phyloP scores from a whole-genome alignment of 2,888 invertebrate species.

The Heliconius charithonia region DNA sequence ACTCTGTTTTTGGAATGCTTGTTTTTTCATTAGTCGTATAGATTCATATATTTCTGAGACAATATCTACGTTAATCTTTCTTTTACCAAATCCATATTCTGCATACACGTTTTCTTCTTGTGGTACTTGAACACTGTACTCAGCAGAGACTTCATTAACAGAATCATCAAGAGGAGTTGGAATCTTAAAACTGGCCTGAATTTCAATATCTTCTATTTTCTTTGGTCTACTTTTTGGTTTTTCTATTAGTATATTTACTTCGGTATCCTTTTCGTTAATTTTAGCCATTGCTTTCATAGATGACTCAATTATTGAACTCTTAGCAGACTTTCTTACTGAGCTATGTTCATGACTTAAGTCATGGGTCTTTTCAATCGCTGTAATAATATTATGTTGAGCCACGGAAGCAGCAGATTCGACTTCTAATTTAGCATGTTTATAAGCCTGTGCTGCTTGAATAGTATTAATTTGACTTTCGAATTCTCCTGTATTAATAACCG shows the following conservation, averaged over 20 bases:
- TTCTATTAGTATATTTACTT: slow-evolving; percentile 11
- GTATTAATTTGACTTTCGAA: background rate
- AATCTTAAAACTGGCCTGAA: slow-evolving; percentile 31
- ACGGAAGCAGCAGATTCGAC: slow-evolving; percentile 49
- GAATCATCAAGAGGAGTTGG: slow-evolving; percentile 45
- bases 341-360: slow-evolving; percentile 28
- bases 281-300: slow-evolving; percentile 27
- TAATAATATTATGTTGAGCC: slow-evolving; percentile 46
- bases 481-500: slow-evolving; percentile 4
- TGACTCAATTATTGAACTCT: slow-evolving; percentile 27
- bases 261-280: slow-evolving; percentile 24
- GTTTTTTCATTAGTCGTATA: slow-evolving; percentile 29
- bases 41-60: slow-evolving; percentile 42
- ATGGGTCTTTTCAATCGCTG: slow-evolving; percentile 42
- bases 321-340: slow-evolving; percentile 31
- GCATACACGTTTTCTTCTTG: slow-evolving; percentile 46
- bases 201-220: slow-evolving; percentile 42
- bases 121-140: slow-evolving; percentile 45
- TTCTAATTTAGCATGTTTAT: slow-evolving; percentile 41
- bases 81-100: slow-evolving; percentile 38
- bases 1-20: slow-evolving; percentile 4
- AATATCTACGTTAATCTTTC: slow-evolving; percentile 40
- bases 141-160: slow-evolving; percentile 24
- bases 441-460: background rate
- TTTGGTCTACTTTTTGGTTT: slow-evolving; percentile 13